Evolutionary conservation across 2,888 invertebrate genomes (phyloP).

Genomic region (Lamproptera curius): DNA sequence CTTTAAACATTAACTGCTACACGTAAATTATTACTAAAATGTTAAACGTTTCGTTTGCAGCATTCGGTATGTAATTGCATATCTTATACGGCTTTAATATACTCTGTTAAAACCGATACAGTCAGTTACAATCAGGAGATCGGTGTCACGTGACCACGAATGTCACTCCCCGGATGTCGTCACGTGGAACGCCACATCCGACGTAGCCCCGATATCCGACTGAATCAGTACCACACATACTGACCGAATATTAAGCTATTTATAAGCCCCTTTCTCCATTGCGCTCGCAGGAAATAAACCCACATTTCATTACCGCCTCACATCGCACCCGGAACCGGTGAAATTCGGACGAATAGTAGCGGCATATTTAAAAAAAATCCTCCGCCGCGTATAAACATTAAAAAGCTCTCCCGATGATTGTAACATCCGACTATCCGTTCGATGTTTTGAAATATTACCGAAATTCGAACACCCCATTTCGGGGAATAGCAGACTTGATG

Average conservation of each 20-base stretch:
- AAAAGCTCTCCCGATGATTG: conserved; percentile 21
- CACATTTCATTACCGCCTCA: conserved; percentile 3
- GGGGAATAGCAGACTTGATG: conserved; percentile 31
- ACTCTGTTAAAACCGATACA: no score
- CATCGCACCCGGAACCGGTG: background rate
- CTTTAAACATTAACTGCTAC: no score
- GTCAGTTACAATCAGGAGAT: conserved; percentile 38
- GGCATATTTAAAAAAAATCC: conserved; percentile 3
- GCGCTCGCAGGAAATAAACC: background rate
- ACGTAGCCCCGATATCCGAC: conserved; percentile 42
- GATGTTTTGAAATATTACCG: conserved; percentile 22
- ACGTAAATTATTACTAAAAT: no score
- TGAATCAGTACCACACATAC: conserved; percentile 15
- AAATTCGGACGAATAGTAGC: conserved; percentile 9
- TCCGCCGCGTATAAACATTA: conserved; percentile 15
- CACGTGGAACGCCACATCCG: conserved; percentile 59
- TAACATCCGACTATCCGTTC: conserved; percentile 18
- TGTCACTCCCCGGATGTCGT: conserved; percentile 53
- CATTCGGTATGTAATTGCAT: no score
- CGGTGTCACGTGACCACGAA: conserved; percentile 55
- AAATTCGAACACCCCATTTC: conserved; percentile 33
- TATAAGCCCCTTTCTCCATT: conserved; percentile 2
- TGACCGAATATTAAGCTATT: conserved; percentile 11
- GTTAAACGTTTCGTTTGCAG: no score
- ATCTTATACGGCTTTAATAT: no score